These are phyloP conservation scores for Aphelenchoides fujianensis DNA, from an alignment of 1,140 invertebrate species.

Conservation along the genomic window DNA sequence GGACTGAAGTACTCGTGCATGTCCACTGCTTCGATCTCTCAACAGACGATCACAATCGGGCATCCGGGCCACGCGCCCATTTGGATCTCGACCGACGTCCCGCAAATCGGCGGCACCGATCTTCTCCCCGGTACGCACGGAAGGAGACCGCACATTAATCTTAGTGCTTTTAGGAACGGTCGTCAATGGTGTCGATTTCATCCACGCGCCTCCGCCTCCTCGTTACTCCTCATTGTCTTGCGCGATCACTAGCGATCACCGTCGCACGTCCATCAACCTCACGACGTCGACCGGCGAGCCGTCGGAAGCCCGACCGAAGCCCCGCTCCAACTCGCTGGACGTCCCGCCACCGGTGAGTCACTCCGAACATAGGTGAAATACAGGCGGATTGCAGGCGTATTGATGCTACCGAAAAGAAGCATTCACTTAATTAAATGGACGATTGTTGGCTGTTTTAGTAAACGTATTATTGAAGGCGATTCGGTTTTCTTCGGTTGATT, in stretches of 20 bases:
- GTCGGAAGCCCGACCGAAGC: background rate
- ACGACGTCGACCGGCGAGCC: background rate
- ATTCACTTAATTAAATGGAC: too few species aligned
- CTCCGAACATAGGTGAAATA: too few species aligned
- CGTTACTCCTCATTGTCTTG: constrained; percentile 12
- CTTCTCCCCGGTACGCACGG: constrained; percentile 1
- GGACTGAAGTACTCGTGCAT: background rate
- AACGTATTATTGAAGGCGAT: too few species aligned
- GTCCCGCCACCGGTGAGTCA: background rate
- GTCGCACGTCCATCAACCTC: background rate
- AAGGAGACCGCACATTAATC: constrained; percentile 13
- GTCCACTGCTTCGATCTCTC: constrained; percentile 1
- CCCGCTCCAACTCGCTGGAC: background rate
- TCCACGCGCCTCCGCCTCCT: constrained; percentile 12
- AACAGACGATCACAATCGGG: constrained; percentile 3
- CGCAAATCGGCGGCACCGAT: background rate
- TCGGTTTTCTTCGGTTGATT: background rate
- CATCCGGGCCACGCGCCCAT: constrained; percentile 2
- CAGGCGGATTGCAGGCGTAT: background rate
- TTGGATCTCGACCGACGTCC: constrained; percentile 20
- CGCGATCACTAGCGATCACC: constrained; percentile 2
- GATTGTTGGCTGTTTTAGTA: too few species aligned
- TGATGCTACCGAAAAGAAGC: background rate
- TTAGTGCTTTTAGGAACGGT: constrained; percentile 11
- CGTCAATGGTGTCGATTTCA: background rate